Base-by-base conservation (phyloP, 1,140 invertebrate genomes). In the Hyles euphorbiae region DNA sequence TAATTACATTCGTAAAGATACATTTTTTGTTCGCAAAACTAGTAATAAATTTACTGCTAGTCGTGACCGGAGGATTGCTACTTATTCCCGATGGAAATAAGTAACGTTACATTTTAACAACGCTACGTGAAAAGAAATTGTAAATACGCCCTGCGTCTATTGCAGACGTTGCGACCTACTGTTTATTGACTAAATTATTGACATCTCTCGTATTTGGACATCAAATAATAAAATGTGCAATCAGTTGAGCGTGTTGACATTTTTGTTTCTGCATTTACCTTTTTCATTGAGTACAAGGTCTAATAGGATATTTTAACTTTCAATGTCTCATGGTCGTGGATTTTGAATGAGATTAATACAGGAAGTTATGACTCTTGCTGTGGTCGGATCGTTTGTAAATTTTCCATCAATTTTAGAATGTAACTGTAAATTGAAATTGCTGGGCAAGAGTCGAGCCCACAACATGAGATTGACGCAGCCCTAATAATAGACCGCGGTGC, bases 401-500 rank as follows among this genome's bases (percentile, higher is more conserved):
- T 40, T 40, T 40, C 36, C 36, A 40, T 40, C 46, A 48, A 48
- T 61, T 56, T 64, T 44, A 40, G 66, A 65, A 62, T 60, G 50
- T 74, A 74, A 74, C 68, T 67, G 71, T 67, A 66, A 68, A 53
- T 12, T 49, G 43, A 64, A 67, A 66, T 70, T 65, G 52, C 61
- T 56, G 63, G 69, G 63, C 36, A 8, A 40, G 36, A 40, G 36
- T 40, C 36, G 36, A 40, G 36, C 65, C 53, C 34, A 59, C 49
- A 61, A 48, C 44, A 45, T 34, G 44, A 66, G 60, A 70, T 70
- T 61, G 66, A 67, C 62, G 60, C 57, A 61, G 72, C 66, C 68
- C 70, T 76, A 76, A 79, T 79, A 76, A 74, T 61, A 70, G 61
- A 57, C 58, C 46, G 12, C 45, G 4, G 71, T 74, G 65, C 61